Base-by-base conservation (phyloP, 2,797 vertebrate genomes). In the Darevskia mixta region DNA sequence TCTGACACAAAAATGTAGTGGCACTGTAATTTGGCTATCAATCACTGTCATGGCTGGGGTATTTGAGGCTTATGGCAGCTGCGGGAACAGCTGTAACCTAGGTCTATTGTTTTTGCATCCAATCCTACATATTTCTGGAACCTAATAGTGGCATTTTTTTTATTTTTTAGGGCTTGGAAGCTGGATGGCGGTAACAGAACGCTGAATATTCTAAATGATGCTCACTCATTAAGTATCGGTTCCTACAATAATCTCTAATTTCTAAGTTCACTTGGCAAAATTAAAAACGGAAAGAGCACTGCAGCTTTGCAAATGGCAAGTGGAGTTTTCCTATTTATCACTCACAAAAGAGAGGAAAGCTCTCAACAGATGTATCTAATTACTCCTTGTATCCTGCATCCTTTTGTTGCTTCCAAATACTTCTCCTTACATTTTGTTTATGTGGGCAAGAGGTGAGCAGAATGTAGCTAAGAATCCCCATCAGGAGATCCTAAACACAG, bases 11-110 rank as follows among this genome's bases (percentile, higher is more conserved):
- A 96, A 81, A 93, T 95, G 92, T 82, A 96, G 96, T 94, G 95
- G 97, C 95, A 95, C 64, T 77, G 92, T 88, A 89, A 95, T 96
- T 94, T 96, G 94, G 90, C 95, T 93, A 95, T 97, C 97, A 95
- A 96, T 98, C 97, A 95, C 95, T 94, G 90, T 83, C 95, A 89
- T 81, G 87, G 35, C 92, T 38, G 94, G 91, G 88, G 93, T 91
- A 91, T 85, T 90, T 84, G 94, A 91, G 94, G 95, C 94, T 93
- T 91, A 89, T 92, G 93, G 94, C 96, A 96, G 95, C 95, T 96
- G 95, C 95, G 95, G 93, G 95, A 95, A 95, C 93, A 95, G 94
- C 95, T 95, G 95, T 92, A 94, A 93, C 91, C 93, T 87, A 79
- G 75, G 81, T 66, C 93, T 93, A 93, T 96, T 95, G 94, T 95